These are phyloP conservation scores for Archaeoteleia sp. DNA, from an alignment of 2,888 invertebrate genomes.

Conservation along the genomic window DNA sequence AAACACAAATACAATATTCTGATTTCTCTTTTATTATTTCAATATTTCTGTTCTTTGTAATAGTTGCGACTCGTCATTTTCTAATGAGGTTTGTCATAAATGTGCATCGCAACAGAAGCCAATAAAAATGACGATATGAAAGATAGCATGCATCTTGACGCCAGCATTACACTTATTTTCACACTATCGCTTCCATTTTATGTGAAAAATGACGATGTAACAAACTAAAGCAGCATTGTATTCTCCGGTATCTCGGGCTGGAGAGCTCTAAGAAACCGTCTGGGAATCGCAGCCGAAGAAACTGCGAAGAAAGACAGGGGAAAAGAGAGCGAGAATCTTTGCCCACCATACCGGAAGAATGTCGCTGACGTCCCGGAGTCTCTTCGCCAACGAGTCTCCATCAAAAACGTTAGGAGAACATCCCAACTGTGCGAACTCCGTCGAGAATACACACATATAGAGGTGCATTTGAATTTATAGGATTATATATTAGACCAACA, in stretches of 20 bases:
- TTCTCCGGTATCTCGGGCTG: not conserved
- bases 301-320: conserved; percentile 5
- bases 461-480: conserved; percentile 4
- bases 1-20: no score
- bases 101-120: no score
- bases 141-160: no score
- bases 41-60: no score
- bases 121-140: no score
- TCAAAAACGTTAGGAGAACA: conserved; percentile 1
- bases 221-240: not conserved
- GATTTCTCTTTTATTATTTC: no score
- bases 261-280: not conserved
- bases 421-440: not conserved
- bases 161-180: no score
- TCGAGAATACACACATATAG: not conserved
- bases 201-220: no score
- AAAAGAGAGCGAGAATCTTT: not conserved
- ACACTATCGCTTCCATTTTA: no score
- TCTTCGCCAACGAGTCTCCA: conserved; percentile 11
- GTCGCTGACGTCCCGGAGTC: conserved; percentile 1
- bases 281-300: conserved; percentile 1
- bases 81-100: no score
- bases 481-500: conserved; percentile 7
- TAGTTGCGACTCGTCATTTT: no score
- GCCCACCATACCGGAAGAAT: conserved; percentile 1